Evolutionary conservation across 2,113 vertebrate species (phyloP).

Genomic region (Aleadryas rufinucha): DNA sequence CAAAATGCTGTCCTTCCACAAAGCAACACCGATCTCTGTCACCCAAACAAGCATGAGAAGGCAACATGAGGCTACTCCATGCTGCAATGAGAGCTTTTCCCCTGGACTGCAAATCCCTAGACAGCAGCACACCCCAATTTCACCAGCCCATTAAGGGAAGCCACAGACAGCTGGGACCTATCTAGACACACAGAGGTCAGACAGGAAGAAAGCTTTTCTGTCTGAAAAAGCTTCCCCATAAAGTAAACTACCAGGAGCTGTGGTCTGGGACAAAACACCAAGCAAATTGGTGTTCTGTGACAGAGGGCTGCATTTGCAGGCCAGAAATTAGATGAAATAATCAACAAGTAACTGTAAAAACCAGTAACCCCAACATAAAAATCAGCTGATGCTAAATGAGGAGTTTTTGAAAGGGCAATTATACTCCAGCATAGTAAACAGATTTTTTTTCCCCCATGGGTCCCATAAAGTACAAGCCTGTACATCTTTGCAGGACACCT

Average conservation of each 20-base stretch:
- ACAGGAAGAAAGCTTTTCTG: conserved; percentile 4
- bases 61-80: not conserved
- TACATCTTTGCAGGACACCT: not conserved
- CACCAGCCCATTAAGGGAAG: not conserved
- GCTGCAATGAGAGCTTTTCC: not conserved
- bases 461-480: not conserved
- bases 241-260: conserved; percentile 26
- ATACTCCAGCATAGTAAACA: not conserved
- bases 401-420: not conserved
- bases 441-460: not conserved
- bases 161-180: not conserved
- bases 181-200: not conserved
- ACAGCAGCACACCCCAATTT: not conserved
- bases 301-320: rapidly evolving
- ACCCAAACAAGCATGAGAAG: not conserved
- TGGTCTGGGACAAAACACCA: not conserved
- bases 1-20: not conserved
- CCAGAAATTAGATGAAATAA: not conserved
- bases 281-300: rapidly evolving
- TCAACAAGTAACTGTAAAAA: not conserved
- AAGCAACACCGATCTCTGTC: not conserved
- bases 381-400: not conserved
- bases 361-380: not conserved
- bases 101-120: not conserved
- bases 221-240: conserved; percentile 5